Base-by-base conservation (phyloP, 2,113 vertebrate species). In the Zosterops pallidus region DNA sequence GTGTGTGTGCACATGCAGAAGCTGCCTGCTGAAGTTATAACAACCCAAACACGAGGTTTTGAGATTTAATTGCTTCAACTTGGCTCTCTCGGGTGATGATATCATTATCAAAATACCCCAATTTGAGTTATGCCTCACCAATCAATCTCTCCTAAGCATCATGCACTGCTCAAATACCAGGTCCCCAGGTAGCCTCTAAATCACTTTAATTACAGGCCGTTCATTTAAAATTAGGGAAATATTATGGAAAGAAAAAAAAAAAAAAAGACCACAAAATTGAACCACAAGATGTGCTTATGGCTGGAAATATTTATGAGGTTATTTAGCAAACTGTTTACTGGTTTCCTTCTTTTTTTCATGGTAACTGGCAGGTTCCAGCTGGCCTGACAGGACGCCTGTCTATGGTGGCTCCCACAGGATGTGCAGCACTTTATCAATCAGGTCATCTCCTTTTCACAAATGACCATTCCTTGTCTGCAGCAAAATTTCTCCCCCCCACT, bases 201-300 rank as follows among this genome's bases (percentile, higher is more conserved):
- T 97, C 96, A 97, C 96, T 96, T 91, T 97, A 97, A 98, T 98
- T 97, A 97, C 96, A 96, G 95, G 88, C 92, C 96, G 90, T 94
- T 97, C 97, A 94, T 97, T 96, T 96, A 97, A 96, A 97, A 97
- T 94, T 92, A 97, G 91, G 95, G 92, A 83, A 87, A 96, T 89
- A 96, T 96, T 96, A 92, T 96, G 95, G 96, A 96, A 59, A 31
- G 44, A 0, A 39, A 79, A 82, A 33, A 21, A 35, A 35, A 82
- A 82, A 90, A 86, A 29, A 39, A 39, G 37, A 25, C 3, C n/a
- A 18, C 12, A 57, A 96, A 96, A 97, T 88, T 94, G 96, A 91
- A 95, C 85, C 93, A 94, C 79, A 68, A 89, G 93, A 95, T 19
- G 10, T 49, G 91, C 84, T 89, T 82, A 63, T 0, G 80, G 86